Evolutionary conservation across 2,113 vertebrate genomes (phyloP).

Genomic region (Oryctolagus cuniculus): mOryCun1.1 NC_091432.1:97320001-97320500

Average conservation of each 20-base stretch:
- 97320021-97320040: too few species aligned
- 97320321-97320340: neutral
- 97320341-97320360: neutral
- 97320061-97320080: too few species aligned
- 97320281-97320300: neutral
- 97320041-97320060: too few species aligned
- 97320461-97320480: neutral
- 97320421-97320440: neutral
- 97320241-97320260: neutral
- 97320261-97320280: neutral
- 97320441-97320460: neutral
- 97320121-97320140: neutral
- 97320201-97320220: neutral
- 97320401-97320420: neutral
- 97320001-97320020: too few species aligned
- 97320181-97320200: neutral
- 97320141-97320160: neutral
- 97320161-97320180: neutral
- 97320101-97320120: too few species aligned
- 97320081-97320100: too few species aligned
- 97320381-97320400: neutral
- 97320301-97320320: neutral
- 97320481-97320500: constrained; percentile 2
- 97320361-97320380: neutral
- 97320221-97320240: neutral